Evolutionary conservation across 2,113 vertebrate genomes (phyloP).

Genomic region (Anseranas semipalmata): DNA sequence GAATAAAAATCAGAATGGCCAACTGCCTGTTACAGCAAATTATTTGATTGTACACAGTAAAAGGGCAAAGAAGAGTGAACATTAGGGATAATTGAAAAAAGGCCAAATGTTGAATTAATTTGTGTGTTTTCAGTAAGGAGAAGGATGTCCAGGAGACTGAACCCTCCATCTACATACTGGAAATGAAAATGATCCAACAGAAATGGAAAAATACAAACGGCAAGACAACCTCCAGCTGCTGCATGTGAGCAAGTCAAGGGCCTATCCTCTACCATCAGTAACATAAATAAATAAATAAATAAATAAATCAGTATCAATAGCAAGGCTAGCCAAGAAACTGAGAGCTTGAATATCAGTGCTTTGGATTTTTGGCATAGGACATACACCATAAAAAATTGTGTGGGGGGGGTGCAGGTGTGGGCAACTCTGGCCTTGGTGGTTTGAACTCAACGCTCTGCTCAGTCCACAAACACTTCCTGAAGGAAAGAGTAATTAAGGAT

Average conservation of each 20-base stretch:
- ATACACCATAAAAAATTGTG: not conserved
- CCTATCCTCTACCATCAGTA: not conserved
- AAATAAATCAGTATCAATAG: not conserved
- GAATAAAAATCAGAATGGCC: not conserved
- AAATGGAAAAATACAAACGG: not conserved
- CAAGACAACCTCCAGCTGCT: not conserved
- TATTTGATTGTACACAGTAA: fast-evolving
- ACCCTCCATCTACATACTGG: not conserved
- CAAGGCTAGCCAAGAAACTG: not conserved
- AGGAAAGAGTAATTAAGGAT: not conserved
- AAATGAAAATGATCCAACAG: not conserved
- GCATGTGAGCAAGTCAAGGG: not conserved
- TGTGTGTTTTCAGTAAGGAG: not conserved
- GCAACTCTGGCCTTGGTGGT: not conserved
- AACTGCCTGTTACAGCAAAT: not conserved
- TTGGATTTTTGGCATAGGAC: not conserved
- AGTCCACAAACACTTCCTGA: not conserved
- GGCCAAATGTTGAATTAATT: not conserved
- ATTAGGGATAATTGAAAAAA: not conserved
- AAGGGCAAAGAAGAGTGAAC: not conserved
- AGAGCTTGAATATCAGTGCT: not conserved
- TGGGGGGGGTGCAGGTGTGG: not conserved
- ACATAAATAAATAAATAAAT: not conserved
- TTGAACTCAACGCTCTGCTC: not conserved
- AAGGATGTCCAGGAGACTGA: not conserved